Conservation (phyloP, 1,140 invertebrate species). For the Camponotus floridanus region DNA sequence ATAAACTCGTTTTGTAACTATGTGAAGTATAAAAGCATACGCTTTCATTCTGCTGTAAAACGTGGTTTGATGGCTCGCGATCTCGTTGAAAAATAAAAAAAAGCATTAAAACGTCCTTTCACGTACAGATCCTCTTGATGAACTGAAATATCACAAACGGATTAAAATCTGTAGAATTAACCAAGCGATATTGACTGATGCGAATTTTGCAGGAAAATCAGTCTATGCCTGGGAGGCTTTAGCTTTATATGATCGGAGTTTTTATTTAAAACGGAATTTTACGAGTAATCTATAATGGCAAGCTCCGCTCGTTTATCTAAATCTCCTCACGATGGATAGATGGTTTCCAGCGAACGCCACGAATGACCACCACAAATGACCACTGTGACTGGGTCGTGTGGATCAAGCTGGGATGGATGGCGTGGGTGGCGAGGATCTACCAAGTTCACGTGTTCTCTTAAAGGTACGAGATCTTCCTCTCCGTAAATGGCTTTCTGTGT, state of each 20-base stretch:
- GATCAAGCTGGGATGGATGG: conserved; percentile 60
- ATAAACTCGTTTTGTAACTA: conserved; percentile 47
- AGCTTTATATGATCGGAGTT: conserved; percentile 5
- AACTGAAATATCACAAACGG: conserved; percentile 46
- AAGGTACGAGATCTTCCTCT: conserved; percentile 48
- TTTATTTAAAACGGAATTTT: conserved; percentile 58
- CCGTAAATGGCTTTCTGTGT: conserved; percentile 61
- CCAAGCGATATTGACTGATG: conserved; percentile 48
- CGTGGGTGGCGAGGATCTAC: conserved; percentile 53
- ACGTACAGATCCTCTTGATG: conserved; percentile 27
- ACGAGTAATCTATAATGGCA: conserved; percentile 55
- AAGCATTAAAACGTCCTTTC: conserved; percentile 41
- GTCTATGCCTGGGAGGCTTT: neutral
- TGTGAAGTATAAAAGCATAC: conserved; percentile 39
- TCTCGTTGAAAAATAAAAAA: conserved; percentile 18
- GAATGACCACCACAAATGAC: conserved; percentile 66
- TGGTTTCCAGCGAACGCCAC: conserved; percentile 41
- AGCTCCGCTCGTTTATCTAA: conserved; percentile 58
- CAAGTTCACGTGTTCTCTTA: conserved; percentile 64
- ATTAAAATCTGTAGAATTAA: conserved; percentile 50
- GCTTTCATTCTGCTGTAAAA: conserved; percentile 23
- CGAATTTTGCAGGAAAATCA: conserved; percentile 28
- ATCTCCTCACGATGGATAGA: conserved; percentile 56
- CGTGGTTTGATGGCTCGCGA: conserved; percentile 27
- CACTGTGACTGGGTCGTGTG: conserved; percentile 61